Evolutionary conservation across 2,113 vertebrate species (phyloP).

Genomic region (Sterna hirundo): DNA sequence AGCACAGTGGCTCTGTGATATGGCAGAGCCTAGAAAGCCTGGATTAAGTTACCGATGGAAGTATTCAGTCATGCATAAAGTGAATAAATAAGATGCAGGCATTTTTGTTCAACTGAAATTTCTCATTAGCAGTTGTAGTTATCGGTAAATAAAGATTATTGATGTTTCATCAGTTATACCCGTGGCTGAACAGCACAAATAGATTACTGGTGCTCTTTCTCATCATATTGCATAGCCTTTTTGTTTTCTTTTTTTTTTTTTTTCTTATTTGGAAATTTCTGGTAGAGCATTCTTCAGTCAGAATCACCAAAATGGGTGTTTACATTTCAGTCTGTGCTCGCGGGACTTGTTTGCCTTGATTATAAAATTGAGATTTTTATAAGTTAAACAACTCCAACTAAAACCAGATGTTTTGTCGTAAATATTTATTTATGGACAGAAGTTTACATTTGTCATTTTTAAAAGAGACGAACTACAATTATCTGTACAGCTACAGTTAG

Average conservation of each 20-base stretch:
- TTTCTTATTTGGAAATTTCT: not conserved
- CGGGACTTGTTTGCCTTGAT: constrained; percentile 4
- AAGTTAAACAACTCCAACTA: constrained; percentile 2
- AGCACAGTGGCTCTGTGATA: not conserved
- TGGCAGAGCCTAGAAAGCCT: not conserved
- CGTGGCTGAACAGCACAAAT: not conserved
- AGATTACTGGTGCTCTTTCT: not conserved
- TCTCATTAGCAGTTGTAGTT: not conserved
- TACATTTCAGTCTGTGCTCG: not conserved
- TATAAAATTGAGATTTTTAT: not conserved
- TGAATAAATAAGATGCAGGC: not conserved
- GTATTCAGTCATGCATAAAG: not conserved
- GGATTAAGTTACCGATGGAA: not conserved
- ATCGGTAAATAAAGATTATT: not conserved
- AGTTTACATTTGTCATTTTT: not conserved
- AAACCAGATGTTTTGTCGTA: not conserved
- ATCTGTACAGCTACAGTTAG: not conserved
- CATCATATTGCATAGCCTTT: accelerated
- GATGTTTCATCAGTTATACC: not conserved
- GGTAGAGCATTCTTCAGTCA: not conserved
- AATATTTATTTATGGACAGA: constrained; percentile 13
- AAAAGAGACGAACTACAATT: not conserved
- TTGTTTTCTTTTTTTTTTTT: not conserved
- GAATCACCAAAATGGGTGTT: not conserved
- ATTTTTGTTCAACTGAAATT: not conserved